Evolutionary conservation across 2,113 vertebrate genomes (phyloP).

Genomic region (Microcebus ravelobensis): DNA sequence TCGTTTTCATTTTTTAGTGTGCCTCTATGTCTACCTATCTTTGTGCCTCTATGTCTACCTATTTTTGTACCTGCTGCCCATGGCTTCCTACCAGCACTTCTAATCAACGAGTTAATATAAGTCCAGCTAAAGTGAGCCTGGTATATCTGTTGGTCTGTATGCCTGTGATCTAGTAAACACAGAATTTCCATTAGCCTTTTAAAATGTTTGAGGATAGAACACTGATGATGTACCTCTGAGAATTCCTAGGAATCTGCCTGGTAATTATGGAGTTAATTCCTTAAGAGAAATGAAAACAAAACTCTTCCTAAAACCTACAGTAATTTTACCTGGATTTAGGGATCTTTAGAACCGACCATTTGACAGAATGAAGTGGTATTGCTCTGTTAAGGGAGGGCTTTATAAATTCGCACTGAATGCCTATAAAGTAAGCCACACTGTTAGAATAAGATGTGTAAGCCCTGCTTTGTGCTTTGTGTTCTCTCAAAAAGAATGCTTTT

Average conservation of each 20-base stretch:
- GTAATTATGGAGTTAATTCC: neutral
- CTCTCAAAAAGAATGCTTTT: neutral
- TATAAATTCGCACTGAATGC: neutral
- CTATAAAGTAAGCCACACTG: neutral
- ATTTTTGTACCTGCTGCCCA: neutral
- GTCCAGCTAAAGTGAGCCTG: neutral
- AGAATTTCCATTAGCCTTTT: neutral
- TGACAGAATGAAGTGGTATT: neutral
- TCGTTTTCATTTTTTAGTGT: neutral
- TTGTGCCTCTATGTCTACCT: neutral
- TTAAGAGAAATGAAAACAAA: slow-evolving; percentile 27
- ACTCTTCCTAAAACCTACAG: slow-evolving; percentile 24
- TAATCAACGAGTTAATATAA: neutral
- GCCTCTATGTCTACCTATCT: neutral
- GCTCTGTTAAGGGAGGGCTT: neutral
- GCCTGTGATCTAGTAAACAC: neutral
- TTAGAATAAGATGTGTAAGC: neutral
- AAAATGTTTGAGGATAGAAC: neutral
- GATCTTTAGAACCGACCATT: neutral
- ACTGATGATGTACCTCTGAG: neutral
- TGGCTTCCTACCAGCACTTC: neutral
- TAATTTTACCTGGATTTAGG: neutral
- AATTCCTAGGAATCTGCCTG: neutral
- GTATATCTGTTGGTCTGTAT: neutral
- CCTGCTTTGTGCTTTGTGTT: neutral